phyloP scores from a whole-genome alignment of 2,113 vertebrate genomes.

The Hydropotes inermis region DNA sequence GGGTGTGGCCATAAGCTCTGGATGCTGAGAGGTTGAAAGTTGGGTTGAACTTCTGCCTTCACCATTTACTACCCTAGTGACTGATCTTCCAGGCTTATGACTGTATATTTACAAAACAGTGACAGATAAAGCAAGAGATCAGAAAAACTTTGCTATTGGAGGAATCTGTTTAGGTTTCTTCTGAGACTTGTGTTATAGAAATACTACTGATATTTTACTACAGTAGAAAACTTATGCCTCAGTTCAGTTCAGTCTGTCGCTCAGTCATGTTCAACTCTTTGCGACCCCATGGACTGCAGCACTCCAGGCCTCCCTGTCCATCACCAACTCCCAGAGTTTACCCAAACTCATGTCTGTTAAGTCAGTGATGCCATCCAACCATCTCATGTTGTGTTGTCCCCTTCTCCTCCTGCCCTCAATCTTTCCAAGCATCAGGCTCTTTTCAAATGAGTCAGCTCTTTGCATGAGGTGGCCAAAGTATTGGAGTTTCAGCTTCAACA shows the following conservation, averaged over 20 bases:
- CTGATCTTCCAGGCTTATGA: not conserved
- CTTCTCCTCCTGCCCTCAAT: not conserved
- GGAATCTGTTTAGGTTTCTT: not conserved
- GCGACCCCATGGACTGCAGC: fast-evolving
- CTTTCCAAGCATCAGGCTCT: not conserved
- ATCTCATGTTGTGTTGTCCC: not conserved
- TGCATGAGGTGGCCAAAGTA: fast-evolving
- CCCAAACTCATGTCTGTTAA: not conserved
- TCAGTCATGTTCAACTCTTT: not conserved
- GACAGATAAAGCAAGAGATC: not conserved
- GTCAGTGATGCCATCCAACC: not conserved
- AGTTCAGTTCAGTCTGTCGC: not conserved
- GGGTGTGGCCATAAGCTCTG: not conserved
- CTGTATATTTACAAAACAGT: not conserved
- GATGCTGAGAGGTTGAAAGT: not conserved
- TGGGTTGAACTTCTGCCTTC: not conserved
- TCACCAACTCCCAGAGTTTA: not conserved
- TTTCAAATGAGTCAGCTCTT: not conserved
- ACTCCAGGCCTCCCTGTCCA: not conserved
- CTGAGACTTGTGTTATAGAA: not conserved
- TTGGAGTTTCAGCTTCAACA: not conserved
- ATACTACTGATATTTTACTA: not conserved
- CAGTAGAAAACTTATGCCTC: not conserved
- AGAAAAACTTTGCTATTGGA: not conserved
- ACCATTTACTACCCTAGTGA: not conserved